These are phyloP conservation scores for Dichetophora obliterata DNA, from an alignment of 2,888 invertebrate genomes.

Conservation along the genomic window DNA sequence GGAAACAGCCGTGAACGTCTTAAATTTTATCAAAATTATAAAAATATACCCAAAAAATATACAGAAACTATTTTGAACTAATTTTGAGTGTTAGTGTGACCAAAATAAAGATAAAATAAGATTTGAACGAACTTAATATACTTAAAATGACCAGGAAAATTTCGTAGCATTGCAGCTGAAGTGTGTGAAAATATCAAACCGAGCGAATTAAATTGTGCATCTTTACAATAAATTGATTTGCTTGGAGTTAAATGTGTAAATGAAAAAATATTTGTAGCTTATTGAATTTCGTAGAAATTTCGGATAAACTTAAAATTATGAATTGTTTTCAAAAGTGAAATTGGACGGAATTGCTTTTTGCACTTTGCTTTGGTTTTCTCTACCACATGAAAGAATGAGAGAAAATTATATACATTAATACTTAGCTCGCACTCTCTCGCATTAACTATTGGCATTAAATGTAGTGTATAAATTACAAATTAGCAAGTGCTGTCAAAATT, in stretches of 20 bases:
- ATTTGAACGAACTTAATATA: neutral
- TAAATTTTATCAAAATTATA: conserved; percentile 44
- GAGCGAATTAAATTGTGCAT: neutral
- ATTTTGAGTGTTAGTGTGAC: conserved; percentile 38
- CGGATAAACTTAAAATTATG: neutral
- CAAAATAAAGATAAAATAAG: neutral
- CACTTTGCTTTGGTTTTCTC: conserved; percentile 44
- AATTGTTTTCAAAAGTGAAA: conserved; percentile 33
- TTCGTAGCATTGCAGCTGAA: neutral
- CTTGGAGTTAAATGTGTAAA: too few relatives aligned
- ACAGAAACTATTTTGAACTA: conserved; percentile 42
- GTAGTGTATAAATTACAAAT: neutral
- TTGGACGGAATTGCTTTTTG: conserved; percentile 33
- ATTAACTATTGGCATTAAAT: neutral
- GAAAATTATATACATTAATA: conserved; percentile 6
- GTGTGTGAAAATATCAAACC: conserved; percentile 21
- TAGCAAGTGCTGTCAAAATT: neutral
- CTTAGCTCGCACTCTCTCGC: neutral
- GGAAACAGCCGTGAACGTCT: conserved; percentile 29
- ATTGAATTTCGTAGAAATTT: neutral
- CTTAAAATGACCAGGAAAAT: neutral
- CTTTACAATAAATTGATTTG: neutral
- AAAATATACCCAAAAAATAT: conserved; percentile 41
- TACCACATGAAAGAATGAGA: conserved; percentile 42
- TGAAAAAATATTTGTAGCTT: too few relatives aligned